phyloP scores from a whole-genome alignment of 2,113 vertebrate species.

The Sinosuthora webbiana region DNA sequence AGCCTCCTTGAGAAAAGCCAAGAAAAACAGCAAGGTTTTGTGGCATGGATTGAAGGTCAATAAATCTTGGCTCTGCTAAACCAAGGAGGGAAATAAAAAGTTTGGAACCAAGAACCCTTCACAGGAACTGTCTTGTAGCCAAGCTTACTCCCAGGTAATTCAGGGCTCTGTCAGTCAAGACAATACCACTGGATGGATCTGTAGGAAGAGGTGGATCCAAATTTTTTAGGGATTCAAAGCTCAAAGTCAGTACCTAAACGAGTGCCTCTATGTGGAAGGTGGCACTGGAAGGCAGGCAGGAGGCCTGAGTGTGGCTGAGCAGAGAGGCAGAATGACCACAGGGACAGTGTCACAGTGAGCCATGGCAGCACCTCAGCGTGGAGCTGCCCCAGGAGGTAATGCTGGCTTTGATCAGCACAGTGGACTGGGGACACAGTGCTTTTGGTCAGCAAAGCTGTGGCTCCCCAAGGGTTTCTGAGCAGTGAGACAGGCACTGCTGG shows the following conservation, averaged over 20 bases:
- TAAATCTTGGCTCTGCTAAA: slow-evolving; percentile 5
- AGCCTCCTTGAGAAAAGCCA: neutral
- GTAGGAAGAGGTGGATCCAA: neutral
- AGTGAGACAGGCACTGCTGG: neutral
- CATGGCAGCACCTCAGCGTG: rapidly evolving
- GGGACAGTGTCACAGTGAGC: rapidly evolving
- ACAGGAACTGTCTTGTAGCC: neutral
- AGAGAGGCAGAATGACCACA: neutral
- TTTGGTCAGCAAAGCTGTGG: neutral
- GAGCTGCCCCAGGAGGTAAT: neutral
- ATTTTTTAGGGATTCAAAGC: neutral
- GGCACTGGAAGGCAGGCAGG: neutral
- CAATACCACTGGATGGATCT: neutral
- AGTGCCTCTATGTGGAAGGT: neutral
- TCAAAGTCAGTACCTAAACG: neutral
- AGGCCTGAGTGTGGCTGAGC: neutral
- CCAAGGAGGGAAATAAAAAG: neutral
- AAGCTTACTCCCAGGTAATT: neutral
- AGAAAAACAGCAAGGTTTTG: slow-evolving; percentile 20
- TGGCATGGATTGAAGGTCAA: neutral
- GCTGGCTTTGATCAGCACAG: neutral
- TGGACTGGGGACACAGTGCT: neutral
- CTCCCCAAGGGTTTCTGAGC: neutral
- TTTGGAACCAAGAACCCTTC: neutral
- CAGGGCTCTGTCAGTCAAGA: neutral